Percentiles rank a stretch among this genome's conserved stretches.
Evolutionary conservation across 2,113 vertebrate species (phyloP).

Genomic region (Synchiropus splendidus): DNA sequence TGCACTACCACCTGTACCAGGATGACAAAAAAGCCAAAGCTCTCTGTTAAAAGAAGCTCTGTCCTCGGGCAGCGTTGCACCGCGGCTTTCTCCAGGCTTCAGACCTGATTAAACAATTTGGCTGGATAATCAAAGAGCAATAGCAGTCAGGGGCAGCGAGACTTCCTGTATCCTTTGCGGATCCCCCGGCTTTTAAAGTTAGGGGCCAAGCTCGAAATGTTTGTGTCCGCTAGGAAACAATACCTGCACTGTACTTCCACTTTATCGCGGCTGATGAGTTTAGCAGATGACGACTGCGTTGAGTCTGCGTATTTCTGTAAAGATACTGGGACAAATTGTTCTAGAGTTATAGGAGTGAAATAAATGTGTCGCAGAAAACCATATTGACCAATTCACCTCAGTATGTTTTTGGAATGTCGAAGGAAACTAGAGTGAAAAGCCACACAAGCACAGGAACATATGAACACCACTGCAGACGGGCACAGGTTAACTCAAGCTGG

Average conservation of each 20-base stretch:
- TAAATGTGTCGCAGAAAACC: too few relatives aligned
- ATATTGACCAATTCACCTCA: too few relatives aligned
- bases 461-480: too few relatives aligned
- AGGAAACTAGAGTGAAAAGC: too few relatives aligned
- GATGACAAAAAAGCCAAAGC: constrained; percentile 19
- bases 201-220: constrained; percentile 30
- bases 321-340: too few relatives aligned
- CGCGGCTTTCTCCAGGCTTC: constrained; percentile 49
- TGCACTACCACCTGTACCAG: constrained; percentile 32
- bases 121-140: constrained; percentile 51
- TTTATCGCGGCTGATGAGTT: constrained; percentile 32
- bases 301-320: neutral
- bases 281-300: constrained; percentile 13
- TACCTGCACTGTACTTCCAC: constrained; percentile 28
- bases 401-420: too few relatives aligned
- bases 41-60: constrained; percentile 21
- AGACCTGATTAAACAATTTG: constrained; percentile 58
- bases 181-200: constrained; percentile 25
- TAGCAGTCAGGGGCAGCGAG: constrained; percentile 30
- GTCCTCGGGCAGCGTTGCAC: constrained; percentile 33
- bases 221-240: constrained; percentile 45
- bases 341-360: too few relatives aligned
- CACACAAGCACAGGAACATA: too few relatives aligned
- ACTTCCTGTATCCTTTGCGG: constrained; percentile 47
- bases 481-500: too few relatives aligned